Evolutionary conservation across 2,888 invertebrate genomes (phyloP), one percentile per base, ranked within the genome.

Genomic region (Pheosia gnoma): DNA sequence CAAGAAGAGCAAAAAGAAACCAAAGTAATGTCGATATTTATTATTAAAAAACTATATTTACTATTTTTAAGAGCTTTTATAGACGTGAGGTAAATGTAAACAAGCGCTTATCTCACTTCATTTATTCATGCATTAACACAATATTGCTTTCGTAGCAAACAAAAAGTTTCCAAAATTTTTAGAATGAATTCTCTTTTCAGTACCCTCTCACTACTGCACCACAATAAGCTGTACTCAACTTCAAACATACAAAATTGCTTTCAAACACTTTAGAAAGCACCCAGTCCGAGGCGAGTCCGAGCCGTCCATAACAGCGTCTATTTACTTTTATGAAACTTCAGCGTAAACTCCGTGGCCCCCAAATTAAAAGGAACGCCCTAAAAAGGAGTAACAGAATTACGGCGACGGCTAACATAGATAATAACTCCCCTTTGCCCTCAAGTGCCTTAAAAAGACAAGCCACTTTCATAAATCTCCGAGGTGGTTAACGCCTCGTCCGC

Each of bases 401-500:
- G 77, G 79, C 69, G 79, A 82, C 82, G 71, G 77, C 78, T 81
- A 83, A 87, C 86, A 84, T 82, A 81, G 83, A 87, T 86, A 85
- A 86, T 87, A 87, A 86, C 81, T 83, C 76, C 84, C 82, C 73
- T 83, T 83, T 85, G 79, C 79, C 82, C 83, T 73, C 73, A 72
- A 87, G 84, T 84, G 82, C 77, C 83, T 81, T 78, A 80, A 87
- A 87, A 86, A 86, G 88, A 88, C 85, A 85, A 84, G 85, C 82
- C 82, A 86, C 87, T 87, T 88, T 84, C 82, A 88, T 89, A 88
- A 89, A 88, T 89, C 88, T 87, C 75, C 63, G 77, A 78, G 84
- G 87, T 87, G 85, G 88, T 89, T 88, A 88, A 82, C 88, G 87
- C 86, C 86, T 88, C 84, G 85, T 84, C 86, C 81, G 79, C 84